Evolutionary conservation across 2,797 vertebrate genomes (phyloP), one percentile per base, ranked within the genome.

Genomic region (Sebastes ruberrimus): DNA sequence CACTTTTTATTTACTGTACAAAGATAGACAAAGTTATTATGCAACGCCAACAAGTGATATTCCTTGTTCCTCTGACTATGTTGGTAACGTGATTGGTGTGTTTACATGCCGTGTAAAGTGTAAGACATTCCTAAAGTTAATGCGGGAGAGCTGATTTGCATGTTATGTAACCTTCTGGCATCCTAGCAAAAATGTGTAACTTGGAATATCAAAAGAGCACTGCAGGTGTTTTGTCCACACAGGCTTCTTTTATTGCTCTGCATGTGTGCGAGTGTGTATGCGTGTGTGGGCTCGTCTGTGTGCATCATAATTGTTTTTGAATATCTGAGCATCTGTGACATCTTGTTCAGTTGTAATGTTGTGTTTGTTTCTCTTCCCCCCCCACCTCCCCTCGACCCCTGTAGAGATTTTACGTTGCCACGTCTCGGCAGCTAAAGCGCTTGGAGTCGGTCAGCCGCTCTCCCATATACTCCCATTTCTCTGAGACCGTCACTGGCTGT

Each of bases 381-480:
- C 49, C 72, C 53, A 33, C 33, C 33, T 5, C 11, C 1, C 35
- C 8, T n/a, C n/a, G 9, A 84, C 72, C 65, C 77, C 68, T 78
- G 23, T 93, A 99, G 99, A 97, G 98, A 71, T 98, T 99, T 96
- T 99, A 99, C 1, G 96, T 98, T 22, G 97, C 98, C 9, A 98
- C 98, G 0, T 99, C 98, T 2, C 96, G 98, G 30, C 99, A 99
- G 91, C 95, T 99, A 81, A 99, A 99, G 93, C 96, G 98, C 0
- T 95, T 99, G 95, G 99, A 99, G 89, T 99, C 98, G 0, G 83
- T 99, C 91, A 99, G 97, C 94, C 96, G 99, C 78, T 99, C 99
- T 9, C 98, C 99, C 57, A 96, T 99, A 86, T 99, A 98, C 93
- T 99, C 98, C 27, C 97, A 99, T 92, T 99, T 99, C 95, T 99